phyloP scores from a whole-genome alignment of 2,797 vertebrate species.

The Rousettus madagascariensis region DNA sequence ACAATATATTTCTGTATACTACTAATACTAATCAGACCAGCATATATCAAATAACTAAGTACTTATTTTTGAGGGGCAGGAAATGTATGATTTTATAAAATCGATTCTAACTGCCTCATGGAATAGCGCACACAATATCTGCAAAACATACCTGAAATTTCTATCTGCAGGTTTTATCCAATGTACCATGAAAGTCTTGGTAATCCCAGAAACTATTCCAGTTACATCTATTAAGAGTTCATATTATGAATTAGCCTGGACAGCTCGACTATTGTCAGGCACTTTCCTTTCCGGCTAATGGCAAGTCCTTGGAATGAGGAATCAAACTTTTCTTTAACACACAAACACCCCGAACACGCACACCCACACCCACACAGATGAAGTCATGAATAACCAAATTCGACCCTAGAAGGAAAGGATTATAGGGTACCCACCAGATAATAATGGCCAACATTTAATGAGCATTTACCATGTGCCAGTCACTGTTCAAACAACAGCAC shows the following conservation, averaged over 20 bases:
- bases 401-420: neutral
- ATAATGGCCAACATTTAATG: neutral
- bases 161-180: neutral
- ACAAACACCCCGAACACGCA: neutral
- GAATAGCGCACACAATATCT: neutral
- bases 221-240: neutral
- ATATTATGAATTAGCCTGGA: neutral
- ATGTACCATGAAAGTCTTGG: neutral
- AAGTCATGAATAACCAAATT: neutral
- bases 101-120: neutral
- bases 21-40: neutral
- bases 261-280: neutral
- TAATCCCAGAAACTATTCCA: neutral
- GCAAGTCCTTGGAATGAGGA: neutral
- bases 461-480: neutral
- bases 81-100: neutral
- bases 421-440: neutral
- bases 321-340: neutral
- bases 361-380: neutral
- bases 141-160: conserved; percentile 7
- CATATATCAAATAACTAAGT: neutral
- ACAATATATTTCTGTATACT: neutral
- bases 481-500: neutral
- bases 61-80: neutral
- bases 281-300: neutral